phyloP scores from a whole-genome alignment of 2,113 vertebrate species.

The Microcebus griseorufus region DNA sequence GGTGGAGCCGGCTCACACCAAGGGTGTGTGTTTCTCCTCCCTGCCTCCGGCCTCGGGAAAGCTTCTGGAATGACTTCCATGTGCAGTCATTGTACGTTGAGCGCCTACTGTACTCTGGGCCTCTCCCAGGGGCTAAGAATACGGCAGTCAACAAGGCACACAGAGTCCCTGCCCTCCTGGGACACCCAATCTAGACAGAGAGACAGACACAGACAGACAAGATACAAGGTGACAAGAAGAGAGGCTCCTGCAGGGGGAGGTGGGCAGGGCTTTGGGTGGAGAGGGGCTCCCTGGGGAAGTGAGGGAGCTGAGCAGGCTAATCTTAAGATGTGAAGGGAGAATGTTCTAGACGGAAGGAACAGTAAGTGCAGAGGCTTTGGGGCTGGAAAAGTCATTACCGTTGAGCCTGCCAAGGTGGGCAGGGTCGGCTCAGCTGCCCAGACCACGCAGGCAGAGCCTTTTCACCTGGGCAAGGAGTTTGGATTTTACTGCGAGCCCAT shows the following conservation, averaged over 20 bases:
- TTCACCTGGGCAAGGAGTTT: background rate
- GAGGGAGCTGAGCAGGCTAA: background rate
- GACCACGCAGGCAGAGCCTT: background rate
- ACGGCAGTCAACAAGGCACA: background rate
- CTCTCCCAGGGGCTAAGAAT: background rate
- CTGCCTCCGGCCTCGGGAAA: background rate
- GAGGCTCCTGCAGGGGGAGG: background rate
- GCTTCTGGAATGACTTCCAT: background rate
- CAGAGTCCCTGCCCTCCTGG: background rate
- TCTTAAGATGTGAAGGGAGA: background rate
- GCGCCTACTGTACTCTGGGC: background rate
- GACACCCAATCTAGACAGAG: background rate
- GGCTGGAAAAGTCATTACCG: background rate
- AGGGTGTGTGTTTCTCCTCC: background rate
- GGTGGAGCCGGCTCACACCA: accelerated
- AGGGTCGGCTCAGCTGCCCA: background rate
- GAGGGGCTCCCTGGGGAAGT: background rate
- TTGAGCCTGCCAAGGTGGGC: background rate
- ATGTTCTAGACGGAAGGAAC: background rate
- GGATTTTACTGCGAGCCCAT: background rate
- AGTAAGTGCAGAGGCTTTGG: background rate
- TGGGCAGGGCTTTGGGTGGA: background rate
- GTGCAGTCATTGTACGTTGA: background rate
- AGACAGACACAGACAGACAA: background rate
- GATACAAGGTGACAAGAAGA: background rate